Conservation (phyloP, 30 jellyfish, hydroid and myxozoan genomes). For the Aurelia sp. region DNA sequence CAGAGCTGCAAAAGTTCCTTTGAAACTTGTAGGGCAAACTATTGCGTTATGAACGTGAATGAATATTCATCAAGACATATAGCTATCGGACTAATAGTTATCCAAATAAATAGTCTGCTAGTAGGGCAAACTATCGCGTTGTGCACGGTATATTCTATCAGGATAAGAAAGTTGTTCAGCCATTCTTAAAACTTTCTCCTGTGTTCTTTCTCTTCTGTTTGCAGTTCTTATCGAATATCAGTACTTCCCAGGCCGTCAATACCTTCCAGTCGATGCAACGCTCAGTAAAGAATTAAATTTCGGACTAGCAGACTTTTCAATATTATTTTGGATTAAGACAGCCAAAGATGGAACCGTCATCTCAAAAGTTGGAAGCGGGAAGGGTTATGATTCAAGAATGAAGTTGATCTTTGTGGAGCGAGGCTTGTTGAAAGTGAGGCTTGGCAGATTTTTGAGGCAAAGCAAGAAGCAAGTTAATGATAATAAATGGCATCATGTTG, state of each 20-base stretch:
- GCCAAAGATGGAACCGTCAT: conserved; percentile 67
- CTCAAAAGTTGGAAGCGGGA: conserved; percentile 47
- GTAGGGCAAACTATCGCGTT: too few species aligned
- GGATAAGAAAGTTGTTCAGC: not conserved
- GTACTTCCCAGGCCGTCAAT: conserved; percentile 55
- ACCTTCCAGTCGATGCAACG: conserved; percentile 61
- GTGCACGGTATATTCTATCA: not conserved
- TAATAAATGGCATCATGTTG: conserved; percentile 75
- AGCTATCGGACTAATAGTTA: not conserved
- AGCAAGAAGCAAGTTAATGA: conserved; percentile 46
- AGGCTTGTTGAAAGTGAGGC: conserved; percentile 66
- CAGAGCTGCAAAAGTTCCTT: too few species aligned
- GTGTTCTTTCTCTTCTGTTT: not conserved
- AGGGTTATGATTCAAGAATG: conserved; percentile 24
- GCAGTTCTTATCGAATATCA: conserved; percentile 31
- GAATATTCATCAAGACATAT: not conserved
- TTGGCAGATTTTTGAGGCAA: conserved; percentile 39
- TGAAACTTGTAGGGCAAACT: not conserved
- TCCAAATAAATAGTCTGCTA: not conserved
- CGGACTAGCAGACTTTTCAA: conserved; percentile 82
- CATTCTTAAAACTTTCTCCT: not conserved
- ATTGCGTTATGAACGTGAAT: not conserved
- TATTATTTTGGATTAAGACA: conserved; percentile 71
- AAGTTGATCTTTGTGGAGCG: conserved; percentile 62
- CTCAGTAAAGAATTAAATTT: conserved; percentile 40